phyloP scores from a whole-genome alignment of 2,888 invertebrate species.

The Steromphala cineraria region DNA sequence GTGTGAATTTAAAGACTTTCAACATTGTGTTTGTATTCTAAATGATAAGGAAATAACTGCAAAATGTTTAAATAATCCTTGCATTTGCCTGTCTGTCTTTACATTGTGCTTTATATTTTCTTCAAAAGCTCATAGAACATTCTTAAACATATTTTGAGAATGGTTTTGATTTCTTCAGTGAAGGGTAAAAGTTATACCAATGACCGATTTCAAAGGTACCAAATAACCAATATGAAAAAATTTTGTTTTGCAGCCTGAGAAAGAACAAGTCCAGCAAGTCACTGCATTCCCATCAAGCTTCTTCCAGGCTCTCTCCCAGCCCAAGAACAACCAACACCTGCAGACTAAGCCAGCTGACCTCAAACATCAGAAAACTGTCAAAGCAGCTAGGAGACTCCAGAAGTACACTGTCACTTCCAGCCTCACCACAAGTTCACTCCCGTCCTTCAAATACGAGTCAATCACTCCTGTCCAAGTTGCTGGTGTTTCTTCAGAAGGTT shows the following conservation, averaged over 20 bases:
- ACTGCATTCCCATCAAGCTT: background rate
- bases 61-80: no score
- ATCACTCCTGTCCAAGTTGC: background rate
- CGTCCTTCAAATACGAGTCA: background rate
- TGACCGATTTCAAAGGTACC: no score
- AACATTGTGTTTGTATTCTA: no score
- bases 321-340: background rate
- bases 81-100: no score
- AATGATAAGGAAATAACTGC: no score
- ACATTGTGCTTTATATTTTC: no score
- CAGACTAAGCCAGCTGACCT: background rate
- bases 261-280: background rate
- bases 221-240: no score
- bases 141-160: no score
- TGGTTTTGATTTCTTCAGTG: no score
- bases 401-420: background rate
- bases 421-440: background rate
- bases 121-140: no score
- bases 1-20: no score
- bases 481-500: conserved; percentile 1
- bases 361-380: background rate
- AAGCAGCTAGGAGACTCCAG: background rate
- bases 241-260: background rate
- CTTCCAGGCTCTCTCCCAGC: background rate
- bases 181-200: no score